phyloP scores from a whole-genome alignment of 2,888 invertebrate genomes.

The Scaptomyza cyrtandrae region DNA sequence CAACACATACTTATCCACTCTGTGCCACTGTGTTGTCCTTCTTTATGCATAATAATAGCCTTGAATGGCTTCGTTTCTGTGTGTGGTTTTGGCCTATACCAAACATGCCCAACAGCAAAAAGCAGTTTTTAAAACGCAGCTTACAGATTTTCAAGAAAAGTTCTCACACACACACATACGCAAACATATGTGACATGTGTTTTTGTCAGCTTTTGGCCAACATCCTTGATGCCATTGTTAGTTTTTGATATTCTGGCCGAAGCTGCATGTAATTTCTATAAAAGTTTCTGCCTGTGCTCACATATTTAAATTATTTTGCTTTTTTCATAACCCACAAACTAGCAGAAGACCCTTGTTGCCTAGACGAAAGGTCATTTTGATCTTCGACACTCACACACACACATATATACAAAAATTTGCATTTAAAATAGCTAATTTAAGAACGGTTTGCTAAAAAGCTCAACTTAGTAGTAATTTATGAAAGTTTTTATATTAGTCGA shows the following conservation, averaged over 20 bases:
- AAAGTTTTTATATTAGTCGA: not conserved
- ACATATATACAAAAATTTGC: conserved; percentile 36
- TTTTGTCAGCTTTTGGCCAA: conserved; percentile 63
- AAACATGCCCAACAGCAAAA: conserved; percentile 8
- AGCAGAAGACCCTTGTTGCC: conserved; percentile 29
- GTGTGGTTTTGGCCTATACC: conserved; percentile 2
- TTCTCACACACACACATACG: conserved; percentile 33
- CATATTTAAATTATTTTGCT: conserved; percentile 60
- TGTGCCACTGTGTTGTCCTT: conserved; percentile 45
- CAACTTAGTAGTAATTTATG: not conserved
- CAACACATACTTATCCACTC: conserved; percentile 8
- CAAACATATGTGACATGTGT: conserved; percentile 72
- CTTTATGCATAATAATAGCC: conserved; percentile 62
- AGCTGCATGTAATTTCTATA: conserved; percentile 36
- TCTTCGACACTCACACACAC: conserved; percentile 26
- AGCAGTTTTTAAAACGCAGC: conserved; percentile 49
- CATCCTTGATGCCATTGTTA: conserved; percentile 34
- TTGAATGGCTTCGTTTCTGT: conserved; percentile 35
- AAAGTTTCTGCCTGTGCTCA: conserved; percentile 7
- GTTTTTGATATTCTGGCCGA: conserved; percentile 22
- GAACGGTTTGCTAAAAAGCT: not conserved
- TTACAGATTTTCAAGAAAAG: conserved; percentile 67
- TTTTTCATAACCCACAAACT: conserved; percentile 27
- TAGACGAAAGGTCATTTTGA: conserved; percentile 35
- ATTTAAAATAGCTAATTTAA: conserved; percentile 48